Evolutionary conservation across 2,113 vertebrate species (phyloP), one percentile per base, ranked within the genome.

Genomic region (Malurus alboscapulatus): DNA sequence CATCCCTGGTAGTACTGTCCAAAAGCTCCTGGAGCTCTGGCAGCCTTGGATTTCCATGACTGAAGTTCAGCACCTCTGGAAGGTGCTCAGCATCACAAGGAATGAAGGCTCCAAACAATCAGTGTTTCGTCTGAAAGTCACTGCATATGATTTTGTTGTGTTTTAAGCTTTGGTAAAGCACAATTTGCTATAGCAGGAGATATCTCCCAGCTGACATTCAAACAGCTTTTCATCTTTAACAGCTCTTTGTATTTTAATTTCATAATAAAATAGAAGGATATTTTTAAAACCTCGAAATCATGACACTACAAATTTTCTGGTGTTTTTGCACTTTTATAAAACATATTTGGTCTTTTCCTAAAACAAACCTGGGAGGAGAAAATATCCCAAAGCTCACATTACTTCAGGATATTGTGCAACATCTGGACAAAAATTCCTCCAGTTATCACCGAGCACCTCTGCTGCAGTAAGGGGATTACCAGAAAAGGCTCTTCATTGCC

Each of bases 281-380:
- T 75, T 83, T 95, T 91, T 20, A 78, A 93, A 90, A 40, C 62
- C 19, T 80, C 48, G 93, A 91, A 93, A 87, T 93, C 53, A 77
- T 7, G 3, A 47, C 27, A 34, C 21, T 61, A 73, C n/a, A 96
- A 76, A 44, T 92, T 91, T 87, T 93, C 61, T 94, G 44, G 57
- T 91, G 45, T n/a, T 87, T 20, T 67, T 92, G 40, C 66, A 58
- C 21, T 85, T 75, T 50, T 47, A 63, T 10, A 95, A 93, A 93
- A 88, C 9, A 58, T 36, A 85, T 65, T 68, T 69, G 86, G 93
- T 63, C 62, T 97, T 45, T 84, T 97, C 66, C 71, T 83, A 55
- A 90, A 92, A 38, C 40, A 88, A 91, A 91, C 50, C 72, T 77
- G 79, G n/a, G 45, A 92, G 90, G 61, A 76, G 51, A 91, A 72